Evolutionary conservation across 1,140 invertebrate species (phyloP).

Genomic region (Atopsyche davidsoni): DNA sequence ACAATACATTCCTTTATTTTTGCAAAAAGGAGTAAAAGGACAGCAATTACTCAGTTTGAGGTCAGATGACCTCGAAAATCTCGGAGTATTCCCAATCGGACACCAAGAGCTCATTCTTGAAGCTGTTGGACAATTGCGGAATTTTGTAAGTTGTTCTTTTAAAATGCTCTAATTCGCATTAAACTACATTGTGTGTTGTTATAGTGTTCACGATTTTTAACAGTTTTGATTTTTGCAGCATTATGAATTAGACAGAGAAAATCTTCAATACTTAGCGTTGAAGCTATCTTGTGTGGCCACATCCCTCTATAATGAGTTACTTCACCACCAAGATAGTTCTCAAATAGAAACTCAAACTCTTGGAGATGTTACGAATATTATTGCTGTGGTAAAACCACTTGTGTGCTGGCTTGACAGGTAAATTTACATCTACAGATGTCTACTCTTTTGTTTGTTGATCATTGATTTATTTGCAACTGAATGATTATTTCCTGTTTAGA

Average conservation of each 20-base stretch:
- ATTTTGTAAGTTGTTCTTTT: constrained; percentile 63
- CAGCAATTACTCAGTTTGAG: constrained; percentile 74
- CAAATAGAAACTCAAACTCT: constrained; percentile 75
- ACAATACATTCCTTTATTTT: constrained; percentile 75
- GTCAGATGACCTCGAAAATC: constrained; percentile 78
- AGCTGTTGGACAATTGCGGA: constrained; percentile 80
- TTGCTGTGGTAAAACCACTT: constrained; percentile 75
- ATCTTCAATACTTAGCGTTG: constrained; percentile 80
- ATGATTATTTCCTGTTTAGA: too few species aligned
- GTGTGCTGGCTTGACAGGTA: constrained; percentile 81
- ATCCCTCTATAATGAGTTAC: constrained; percentile 65
- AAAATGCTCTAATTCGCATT: too few species aligned
- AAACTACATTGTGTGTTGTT: too few species aligned
- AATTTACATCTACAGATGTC: too few species aligned
- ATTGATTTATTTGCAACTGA: too few species aligned
- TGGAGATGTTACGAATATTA: constrained; percentile 75
- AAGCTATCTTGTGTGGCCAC: constrained; percentile 77
- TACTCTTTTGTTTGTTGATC: too few species aligned
- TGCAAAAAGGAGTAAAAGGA: constrained; percentile 75
- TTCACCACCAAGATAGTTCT: constrained; percentile 53
- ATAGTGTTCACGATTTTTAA: too few species aligned
- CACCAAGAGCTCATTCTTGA: constrained; percentile 91
- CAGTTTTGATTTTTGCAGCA: constrained; percentile 58
- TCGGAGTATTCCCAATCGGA: constrained; percentile 78
- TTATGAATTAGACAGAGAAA: constrained; percentile 85